phyloP scores from a whole-genome alignment of 1,140 invertebrate species.

The Alviniconcha marisindica region DNA sequence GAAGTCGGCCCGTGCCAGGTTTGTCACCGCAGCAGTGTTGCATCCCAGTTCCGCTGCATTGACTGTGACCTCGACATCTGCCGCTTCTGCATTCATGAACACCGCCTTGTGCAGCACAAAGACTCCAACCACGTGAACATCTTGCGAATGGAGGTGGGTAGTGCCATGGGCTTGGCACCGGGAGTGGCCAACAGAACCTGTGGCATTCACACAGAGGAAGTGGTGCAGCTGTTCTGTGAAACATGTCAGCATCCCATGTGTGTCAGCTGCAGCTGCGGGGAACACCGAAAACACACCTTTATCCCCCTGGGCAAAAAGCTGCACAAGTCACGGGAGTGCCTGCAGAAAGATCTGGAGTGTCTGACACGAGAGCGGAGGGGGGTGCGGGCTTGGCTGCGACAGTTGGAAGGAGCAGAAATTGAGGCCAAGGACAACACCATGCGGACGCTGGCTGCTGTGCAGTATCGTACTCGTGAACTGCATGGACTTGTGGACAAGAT shows the following conservation, averaged over 20 bases:
- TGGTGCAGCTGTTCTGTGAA: conserved; percentile 63
- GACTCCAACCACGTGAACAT: conserved; percentile 56
- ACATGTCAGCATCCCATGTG: conserved; percentile 63
- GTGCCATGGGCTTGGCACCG: conserved; percentile 41
- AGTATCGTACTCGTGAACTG: conserved; percentile 51
- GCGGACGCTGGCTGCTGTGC: conserved; percentile 45
- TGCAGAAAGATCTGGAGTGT: conserved; percentile 61
- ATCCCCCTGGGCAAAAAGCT: conserved; percentile 63
- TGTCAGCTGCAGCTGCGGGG: conserved; percentile 61
- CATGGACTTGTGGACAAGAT: conserved; percentile 50
- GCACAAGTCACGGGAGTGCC: conserved; percentile 46
- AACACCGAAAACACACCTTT: conserved; percentile 62
- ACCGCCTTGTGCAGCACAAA: conserved; percentile 63
- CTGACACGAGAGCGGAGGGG: conserved; percentile 49
- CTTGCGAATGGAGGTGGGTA: conserved; percentile 62
- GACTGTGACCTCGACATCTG: conserved; percentile 70
- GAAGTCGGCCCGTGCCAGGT: conserved; percentile 60
- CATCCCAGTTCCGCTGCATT: conserved; percentile 66
- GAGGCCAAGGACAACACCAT: conserved; percentile 38
- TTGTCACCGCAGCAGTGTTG: conserved; percentile 61
- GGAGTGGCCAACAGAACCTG: conserved; percentile 54
- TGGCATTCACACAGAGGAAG: conserved; percentile 57
- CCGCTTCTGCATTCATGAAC: conserved; percentile 67
- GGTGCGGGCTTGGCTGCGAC: conserved; percentile 43
- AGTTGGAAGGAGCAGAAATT: conserved; percentile 50